Conservation (phyloP, 2,113 vertebrate species). For the Spea bombifrons region DNA sequence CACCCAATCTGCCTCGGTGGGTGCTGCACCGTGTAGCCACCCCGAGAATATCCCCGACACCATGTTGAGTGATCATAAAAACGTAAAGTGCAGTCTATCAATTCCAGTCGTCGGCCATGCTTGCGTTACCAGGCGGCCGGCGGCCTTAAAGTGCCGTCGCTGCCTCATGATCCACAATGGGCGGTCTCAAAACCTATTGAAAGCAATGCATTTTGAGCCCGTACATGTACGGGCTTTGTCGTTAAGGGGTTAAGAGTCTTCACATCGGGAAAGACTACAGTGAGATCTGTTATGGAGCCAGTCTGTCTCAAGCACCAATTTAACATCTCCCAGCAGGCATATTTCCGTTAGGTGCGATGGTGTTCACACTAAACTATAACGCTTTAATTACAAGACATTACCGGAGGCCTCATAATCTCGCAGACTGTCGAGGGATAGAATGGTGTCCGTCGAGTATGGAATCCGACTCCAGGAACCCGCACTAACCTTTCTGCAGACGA, state of each 20-base stretch:
- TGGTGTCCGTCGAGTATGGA: background rate
- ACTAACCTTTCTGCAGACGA: slow-evolving; percentile 13
- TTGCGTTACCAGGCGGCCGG: too few relatives aligned
- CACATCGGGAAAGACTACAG: background rate
- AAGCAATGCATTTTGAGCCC: too few relatives aligned
- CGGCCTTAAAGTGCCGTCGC: too few relatives aligned
- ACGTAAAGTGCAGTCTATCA: too few relatives aligned
- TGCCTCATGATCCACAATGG: too few relatives aligned
- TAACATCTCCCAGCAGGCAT: background rate
- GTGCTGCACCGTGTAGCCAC: too few relatives aligned
- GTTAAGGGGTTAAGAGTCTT: background rate
- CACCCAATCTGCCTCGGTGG: too few relatives aligned
- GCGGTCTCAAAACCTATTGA: too few relatives aligned
- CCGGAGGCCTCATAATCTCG: background rate
- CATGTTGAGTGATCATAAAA: too few relatives aligned
- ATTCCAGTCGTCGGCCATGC: too few relatives aligned
- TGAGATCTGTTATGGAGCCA: background rate
- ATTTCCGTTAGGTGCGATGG: background rate
- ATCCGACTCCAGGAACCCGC: background rate
- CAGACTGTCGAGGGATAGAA: slow-evolving; percentile 1
- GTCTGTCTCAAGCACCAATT: background rate
- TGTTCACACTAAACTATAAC: background rate
- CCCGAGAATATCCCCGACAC: too few relatives aligned
- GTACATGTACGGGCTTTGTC: too few relatives aligned
- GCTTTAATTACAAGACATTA: background rate